Base-by-base conservation (phyloP, 2,797 vertebrate species). In the Sebastes umbrosus region DNA sequence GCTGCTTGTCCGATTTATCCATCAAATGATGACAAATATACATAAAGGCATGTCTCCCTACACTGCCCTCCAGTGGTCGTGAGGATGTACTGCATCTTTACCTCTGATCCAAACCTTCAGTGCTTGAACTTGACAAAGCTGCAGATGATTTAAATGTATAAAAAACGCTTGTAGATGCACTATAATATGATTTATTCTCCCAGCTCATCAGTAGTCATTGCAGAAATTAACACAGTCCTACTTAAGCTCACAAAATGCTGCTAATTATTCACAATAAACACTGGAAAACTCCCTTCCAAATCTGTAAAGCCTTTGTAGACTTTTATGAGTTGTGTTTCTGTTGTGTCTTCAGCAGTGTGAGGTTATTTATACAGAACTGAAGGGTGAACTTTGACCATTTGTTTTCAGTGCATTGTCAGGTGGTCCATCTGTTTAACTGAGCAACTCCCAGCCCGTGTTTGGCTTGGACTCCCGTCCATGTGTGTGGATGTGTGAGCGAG, bases 11-110 rank as follows among this genome's bases (percentile, higher is more conserved):
- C 22, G 6, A 83, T 84, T 69, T 36, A 54, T 82, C 36, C 29
- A 75, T 70, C 16, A 87, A 84, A 63, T 11, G 8, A 59, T 73
- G 20, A 67, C 16, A 68, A 55, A 73, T 63, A 31, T 29, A 58
- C 11, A 31, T 34, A 2, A 22, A 67, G 13, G 27, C 46, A 36
- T 8, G 16, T 73, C 86, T 80, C 50, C 6, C 6, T 34, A n/a
- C 59, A 70, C 63, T 75, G 73, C 87, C 88, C 86, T 83, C 90
- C 34, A 79, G 92, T 92, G 92, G 92, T 31, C 10, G 5, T 27
- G 8, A 39, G 1, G 7, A 1, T 57, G 50, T 64, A 91, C 79
- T 87, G 62, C 86, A 85, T 11, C 1, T 74, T 12, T 1, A 12
- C n/a, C 2, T 31, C 22, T 20, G 20, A 22, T 24, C 6, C 4